These are phyloP conservation scores for Picathartes gymnocephalus DNA, from an alignment of 2,113 vertebrate genomes.

Conservation along the genomic window DNA sequence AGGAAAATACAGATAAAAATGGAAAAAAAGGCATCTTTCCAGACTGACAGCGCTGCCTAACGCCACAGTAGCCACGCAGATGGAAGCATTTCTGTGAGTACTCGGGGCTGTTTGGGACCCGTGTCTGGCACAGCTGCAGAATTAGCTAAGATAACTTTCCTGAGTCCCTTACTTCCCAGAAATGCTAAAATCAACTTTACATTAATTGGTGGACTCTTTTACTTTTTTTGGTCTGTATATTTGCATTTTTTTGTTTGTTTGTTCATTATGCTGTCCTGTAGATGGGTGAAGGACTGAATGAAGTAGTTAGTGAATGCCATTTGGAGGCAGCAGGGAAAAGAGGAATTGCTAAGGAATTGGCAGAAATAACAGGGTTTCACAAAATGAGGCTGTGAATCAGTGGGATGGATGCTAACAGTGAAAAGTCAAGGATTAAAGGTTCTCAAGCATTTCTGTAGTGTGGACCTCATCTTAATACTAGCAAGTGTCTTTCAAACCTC, in stretches of 20 bases:
- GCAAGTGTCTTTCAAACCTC: neutral
- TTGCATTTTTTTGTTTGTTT: neutral
- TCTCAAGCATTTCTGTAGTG: neutral
- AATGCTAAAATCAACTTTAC: neutral
- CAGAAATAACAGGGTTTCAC: neutral
- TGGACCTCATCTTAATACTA: neutral
- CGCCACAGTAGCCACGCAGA: neutral
- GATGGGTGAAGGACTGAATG: neutral
- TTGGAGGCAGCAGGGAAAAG: neutral
- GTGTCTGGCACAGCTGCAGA: neutral
- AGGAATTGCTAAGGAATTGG: neutral
- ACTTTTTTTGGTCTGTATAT: neutral
- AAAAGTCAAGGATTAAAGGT: neutral
- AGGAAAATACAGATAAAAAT: neutral
- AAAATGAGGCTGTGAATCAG: neutral
- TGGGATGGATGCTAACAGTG: neutral
- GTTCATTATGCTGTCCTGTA: neutral
- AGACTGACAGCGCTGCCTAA: neutral
- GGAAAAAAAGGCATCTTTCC: neutral
- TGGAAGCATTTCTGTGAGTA: neutral
- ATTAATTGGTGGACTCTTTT: neutral
- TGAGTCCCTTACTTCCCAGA: neutral
- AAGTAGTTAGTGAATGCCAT: neutral
- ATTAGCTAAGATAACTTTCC: neutral
- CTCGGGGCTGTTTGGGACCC: neutral